These are phyloP conservation scores for Dipodomys stephensi DNA, from an alignment of 2,113 vertebrate genomes.

Conservation along the genomic window DNA sequence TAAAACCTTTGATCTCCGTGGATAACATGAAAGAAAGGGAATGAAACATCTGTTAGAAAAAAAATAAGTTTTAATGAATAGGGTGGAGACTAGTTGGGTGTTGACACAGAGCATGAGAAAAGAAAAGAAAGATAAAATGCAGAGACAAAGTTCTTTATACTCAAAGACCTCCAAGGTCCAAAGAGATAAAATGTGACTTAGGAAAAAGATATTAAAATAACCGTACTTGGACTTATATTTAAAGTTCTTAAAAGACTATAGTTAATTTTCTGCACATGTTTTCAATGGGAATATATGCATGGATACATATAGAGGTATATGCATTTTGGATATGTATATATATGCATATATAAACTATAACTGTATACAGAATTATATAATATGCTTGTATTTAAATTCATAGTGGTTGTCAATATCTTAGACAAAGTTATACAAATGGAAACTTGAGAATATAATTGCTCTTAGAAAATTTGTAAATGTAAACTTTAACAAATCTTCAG, in stretches of 20 bases:
- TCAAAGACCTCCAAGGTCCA: conserved; percentile 34
- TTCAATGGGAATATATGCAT: background rate
- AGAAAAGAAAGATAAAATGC: conserved; percentile 69
- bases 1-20: conserved; percentile 83
- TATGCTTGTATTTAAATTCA: background rate
- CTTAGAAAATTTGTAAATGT: conserved; percentile 10
- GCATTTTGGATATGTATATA: too few relatives aligned
- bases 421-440: background rate
- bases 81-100: conserved; percentile 53
- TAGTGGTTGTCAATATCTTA: background rate
- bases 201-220: conserved; percentile 38
- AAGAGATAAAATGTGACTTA: conserved; percentile 64
- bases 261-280: background rate
- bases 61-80: conserved; percentile 78
- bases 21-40: conserved; percentile 67
- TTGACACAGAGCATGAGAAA: conserved; percentile 60
- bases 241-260: conserved; percentile 15
- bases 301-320: too few relatives aligned
- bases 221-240: conserved; percentile 42
- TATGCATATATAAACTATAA: too few relatives aligned
- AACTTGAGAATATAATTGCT: background rate
- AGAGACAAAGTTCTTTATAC: conserved; percentile 56
- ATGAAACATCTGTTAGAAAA: conserved; percentile 81
- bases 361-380: background rate
- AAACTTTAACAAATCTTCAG: background rate